Percentiles rank a stretch among this genome's conserved stretches.
Evolutionary conservation across 2,888 invertebrate genomes (phyloP).

Genomic region (Nebria salina): DNA sequence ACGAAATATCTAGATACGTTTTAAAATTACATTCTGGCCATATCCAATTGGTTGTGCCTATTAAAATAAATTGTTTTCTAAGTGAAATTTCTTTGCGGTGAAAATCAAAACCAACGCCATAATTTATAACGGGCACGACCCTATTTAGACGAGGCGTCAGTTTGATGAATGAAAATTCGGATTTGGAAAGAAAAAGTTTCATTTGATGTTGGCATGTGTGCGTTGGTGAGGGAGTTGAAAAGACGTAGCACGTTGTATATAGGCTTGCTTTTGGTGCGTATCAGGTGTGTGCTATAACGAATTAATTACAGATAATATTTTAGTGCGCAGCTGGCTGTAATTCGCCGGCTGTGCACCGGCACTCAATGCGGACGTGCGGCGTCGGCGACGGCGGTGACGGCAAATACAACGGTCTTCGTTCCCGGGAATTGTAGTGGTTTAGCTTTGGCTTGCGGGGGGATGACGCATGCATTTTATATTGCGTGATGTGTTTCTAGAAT

Average conservation of each 20-base stretch:
- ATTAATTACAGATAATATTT: constrained; percentile 30
- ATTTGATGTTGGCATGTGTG: neutral
- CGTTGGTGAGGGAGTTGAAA: neutral
- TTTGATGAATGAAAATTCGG: constrained; percentile 1
- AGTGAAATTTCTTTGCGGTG: neutral
- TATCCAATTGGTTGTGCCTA: neutral
- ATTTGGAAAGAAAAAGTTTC: neutral
- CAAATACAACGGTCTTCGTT: neutral
- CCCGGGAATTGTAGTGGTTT: neutral
- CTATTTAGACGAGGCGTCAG: neutral
- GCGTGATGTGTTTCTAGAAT: neutral
- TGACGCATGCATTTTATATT: constrained; percentile 19
- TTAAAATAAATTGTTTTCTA: neutral
- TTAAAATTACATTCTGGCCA: neutral
- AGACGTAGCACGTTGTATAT: neutral
- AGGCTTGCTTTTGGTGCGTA: constrained; percentile 4
- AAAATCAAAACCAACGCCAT: neutral
- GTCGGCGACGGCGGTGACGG: neutral
- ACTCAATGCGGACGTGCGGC: neutral
- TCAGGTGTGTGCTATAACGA: constrained; percentile 28
- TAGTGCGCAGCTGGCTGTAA: constrained; percentile 22
- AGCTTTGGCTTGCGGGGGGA: neutral
- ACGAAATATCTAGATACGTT: neutral
- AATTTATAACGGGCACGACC: neutral
- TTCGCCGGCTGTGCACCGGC: constrained; percentile 12